Evolutionary conservation across 1,140 invertebrate genomes (phyloP).

Genomic region (Trichogramma pretiosum): DNA sequence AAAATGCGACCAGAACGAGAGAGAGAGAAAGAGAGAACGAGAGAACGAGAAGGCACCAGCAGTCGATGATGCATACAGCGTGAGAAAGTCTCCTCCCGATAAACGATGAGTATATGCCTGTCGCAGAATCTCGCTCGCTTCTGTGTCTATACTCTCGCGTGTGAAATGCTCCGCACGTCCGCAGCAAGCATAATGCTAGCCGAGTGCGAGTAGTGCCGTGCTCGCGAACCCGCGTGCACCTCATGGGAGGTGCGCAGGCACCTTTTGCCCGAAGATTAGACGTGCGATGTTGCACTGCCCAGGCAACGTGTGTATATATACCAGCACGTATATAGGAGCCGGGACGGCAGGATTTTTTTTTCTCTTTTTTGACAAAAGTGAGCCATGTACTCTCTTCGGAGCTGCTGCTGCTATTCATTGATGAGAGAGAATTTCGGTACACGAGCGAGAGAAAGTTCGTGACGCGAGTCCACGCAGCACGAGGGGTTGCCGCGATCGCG

Average conservation of each 20-base stretch:
- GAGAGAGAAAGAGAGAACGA: constrained; percentile 2
- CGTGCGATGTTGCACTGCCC: too few species aligned
- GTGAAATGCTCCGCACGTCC: background rate
- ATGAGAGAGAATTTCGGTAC: too few species aligned
- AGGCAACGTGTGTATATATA: too few species aligned
- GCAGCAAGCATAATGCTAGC: constrained; percentile 3
- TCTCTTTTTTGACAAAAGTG: too few species aligned
- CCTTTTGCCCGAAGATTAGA: too few species aligned
- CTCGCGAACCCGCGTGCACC: background rate
- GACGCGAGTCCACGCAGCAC: too few species aligned
- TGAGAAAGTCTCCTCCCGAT: constrained; percentile 6
- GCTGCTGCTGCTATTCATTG: constrained; percentile 10
- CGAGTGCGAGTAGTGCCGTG: background rate
- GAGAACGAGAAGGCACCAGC: constrained; percentile 1
- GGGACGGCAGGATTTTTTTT: too few species aligned
- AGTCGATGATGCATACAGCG: too few species aligned
- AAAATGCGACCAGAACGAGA: background rate
- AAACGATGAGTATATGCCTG: background rate
- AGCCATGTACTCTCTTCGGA: too few species aligned
- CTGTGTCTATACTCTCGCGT: background rate
- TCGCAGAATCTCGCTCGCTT: background rate
- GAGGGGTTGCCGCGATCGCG: too few species aligned
- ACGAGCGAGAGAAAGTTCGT: too few species aligned
- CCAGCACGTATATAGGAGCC: too few species aligned
- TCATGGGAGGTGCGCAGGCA: constrained; percentile 7